Conservation (phyloP, 2,113 vertebrate genomes). For the Dinomys branickii region DNA sequence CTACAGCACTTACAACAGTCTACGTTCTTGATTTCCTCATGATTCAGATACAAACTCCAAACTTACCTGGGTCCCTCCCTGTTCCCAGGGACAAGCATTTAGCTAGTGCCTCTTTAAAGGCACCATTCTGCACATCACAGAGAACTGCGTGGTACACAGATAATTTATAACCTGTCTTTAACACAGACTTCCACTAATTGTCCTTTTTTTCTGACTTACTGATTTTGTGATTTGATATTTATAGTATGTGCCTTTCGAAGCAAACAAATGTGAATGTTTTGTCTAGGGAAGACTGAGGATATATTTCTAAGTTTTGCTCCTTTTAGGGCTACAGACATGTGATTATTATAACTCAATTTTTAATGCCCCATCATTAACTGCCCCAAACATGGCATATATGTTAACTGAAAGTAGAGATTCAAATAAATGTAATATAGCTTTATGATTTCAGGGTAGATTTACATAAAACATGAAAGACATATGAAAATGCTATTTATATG, state of each 20-base stretch:
- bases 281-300: neutral
- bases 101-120: neutral
- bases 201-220: neutral
- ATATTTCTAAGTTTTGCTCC: slow-evolving; percentile 68
- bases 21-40: neutral
- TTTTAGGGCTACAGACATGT: slow-evolving; percentile 75
- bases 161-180: neutral
- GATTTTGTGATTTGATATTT: neutral
- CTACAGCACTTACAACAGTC: neutral
- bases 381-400: slow-evolving; percentile 72
- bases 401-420: slow-evolving; percentile 80
- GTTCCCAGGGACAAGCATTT: neutral
- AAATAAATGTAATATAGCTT: slow-evolving; percentile 66
- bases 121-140: neutral
- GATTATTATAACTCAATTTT: slow-evolving; percentile 43
- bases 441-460: slow-evolving; percentile 67
- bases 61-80: neutral
- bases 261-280: neutral
- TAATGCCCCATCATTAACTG: slow-evolving; percentile 70
- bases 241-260: neutral
- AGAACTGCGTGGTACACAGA: neutral
- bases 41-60: neutral
- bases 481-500: slow-evolving; percentile 79
- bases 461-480: slow-evolving; percentile 76
- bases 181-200: neutral